Base-by-base conservation (phyloP, 2,888 invertebrate genomes). In the Torymus tubicola region DNA sequence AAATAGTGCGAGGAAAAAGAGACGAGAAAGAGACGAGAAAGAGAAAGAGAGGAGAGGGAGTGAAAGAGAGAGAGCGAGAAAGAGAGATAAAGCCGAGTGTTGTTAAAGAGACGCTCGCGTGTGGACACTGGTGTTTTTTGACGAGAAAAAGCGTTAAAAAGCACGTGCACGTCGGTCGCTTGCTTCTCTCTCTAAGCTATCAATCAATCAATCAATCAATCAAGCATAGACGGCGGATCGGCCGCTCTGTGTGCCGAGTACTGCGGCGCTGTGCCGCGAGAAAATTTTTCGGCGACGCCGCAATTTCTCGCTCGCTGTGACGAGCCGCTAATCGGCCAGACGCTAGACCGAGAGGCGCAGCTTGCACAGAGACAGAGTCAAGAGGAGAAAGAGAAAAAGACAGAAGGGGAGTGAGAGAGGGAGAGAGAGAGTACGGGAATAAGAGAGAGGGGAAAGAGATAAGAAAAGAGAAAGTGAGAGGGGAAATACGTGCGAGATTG, bases 1-100 rank as follows among this genome's bases (percentile, higher is more conserved):
- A 90, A 88, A 89, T 87, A 88, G 87, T 89, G 87, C 87, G 86
- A 87, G 87, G 87, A 86, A 85, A 87, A 85, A 81, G 53, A 84
- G 78, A 83, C 76, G 65, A 74, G 58, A 87, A 85, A 81, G 53
- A 84, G 78, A 83, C 76, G 65, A 74, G 58, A 78, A 53, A 82
- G 31, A 76, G 68, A 76, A 61, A 69, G 21, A 75, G 58, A 71
- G 75, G 50, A 73, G 68, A 58, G 60, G 16, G 55, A 55, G 73
- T 63, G 61, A 61, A 16, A 11, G 42, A 73, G 74, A 81, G 75
- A 83, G 83, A 83, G 83, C 84, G 84, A 75, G 31, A 70, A 14
- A 81, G 60, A 60, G 77, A 68, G 31, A 14, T 67, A 74, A 76
- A 42, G 8, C 42, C 42, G 42, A 42, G 42, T 42, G 42, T 42